Conservation (phyloP, 2,113 vertebrate genomes). For the Phoenicopterus ruber region DNA sequence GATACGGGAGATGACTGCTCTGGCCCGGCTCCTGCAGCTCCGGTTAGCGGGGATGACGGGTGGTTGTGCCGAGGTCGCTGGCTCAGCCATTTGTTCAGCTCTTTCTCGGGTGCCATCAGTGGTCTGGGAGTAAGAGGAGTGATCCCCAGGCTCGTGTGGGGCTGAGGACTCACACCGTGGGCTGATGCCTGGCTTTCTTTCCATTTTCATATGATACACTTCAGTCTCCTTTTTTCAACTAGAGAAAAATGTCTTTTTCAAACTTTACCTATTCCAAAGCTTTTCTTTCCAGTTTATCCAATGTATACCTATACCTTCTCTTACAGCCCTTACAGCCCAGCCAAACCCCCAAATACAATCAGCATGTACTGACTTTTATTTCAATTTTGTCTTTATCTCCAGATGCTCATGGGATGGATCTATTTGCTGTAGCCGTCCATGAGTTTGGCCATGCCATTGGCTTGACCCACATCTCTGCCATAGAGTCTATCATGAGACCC, state of each 20-base stretch:
- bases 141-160: not conserved
- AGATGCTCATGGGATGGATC: constrained; percentile 90
- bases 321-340: not conserved
- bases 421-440: constrained; percentile 94
- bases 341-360: not conserved
- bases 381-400: constrained; percentile 2
- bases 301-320: not conserved
- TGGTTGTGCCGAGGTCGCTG: not conserved
- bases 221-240: not conserved
- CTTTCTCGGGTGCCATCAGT: not conserved
- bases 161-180: not conserved
- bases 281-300: not conserved
- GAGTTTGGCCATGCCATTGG: constrained; percentile 97
- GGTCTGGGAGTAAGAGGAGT: not conserved
- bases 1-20: not conserved
- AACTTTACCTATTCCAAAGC: not conserved
- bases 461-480: constrained; percentile 87
- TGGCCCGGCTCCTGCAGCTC: not conserved
- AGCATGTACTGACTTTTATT: not conserved
- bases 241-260: not conserved
- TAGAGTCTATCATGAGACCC: constrained; percentile 92
- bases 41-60: rapidly evolving
- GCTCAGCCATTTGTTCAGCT: not conserved
- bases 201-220: not conserved
- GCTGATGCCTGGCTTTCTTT: not conserved